Percentiles rank a stretch among this genome's conserved stretches.
Conservation (phyloP, 2,113 vertebrate genomes). For the Paradoxurus hermaphroditus region DNA sequence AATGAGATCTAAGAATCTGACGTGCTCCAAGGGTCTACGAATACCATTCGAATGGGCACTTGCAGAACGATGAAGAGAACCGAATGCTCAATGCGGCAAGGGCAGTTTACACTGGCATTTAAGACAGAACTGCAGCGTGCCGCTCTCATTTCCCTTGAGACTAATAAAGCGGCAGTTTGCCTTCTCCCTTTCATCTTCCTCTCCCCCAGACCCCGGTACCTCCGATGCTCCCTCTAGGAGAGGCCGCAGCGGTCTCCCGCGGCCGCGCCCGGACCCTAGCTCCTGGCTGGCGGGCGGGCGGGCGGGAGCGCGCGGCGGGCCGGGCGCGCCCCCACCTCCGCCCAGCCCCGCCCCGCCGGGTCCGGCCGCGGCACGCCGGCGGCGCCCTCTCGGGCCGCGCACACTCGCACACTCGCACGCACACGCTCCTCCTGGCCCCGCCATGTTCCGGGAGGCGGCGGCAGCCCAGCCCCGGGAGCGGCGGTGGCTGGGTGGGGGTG, state of each 20-base stretch:
- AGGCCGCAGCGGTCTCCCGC: not conserved
- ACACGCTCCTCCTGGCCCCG: conserved; percentile 54
- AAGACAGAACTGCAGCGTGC: not conserved
- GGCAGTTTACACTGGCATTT: not conserved
- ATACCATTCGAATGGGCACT: not conserved
- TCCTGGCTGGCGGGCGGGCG: not conserved
- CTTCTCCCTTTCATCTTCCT: not conserved
- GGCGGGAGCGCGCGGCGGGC: not conserved
- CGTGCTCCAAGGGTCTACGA: not conserved
- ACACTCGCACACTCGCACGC: conserved; percentile 45
- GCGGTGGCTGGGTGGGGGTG: not conserved
- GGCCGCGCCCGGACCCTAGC: not conserved
- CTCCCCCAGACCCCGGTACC: not conserved
- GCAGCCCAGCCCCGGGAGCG: not conserved
- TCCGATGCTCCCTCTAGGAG: not conserved
- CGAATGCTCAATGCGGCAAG: not conserved
- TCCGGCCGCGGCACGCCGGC: not conserved
- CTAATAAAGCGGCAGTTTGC: not conserved
- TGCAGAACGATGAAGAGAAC: not conserved
- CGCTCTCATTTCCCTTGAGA: not conserved
- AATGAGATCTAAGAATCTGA: not conserved
- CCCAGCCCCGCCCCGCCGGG: not conserved
- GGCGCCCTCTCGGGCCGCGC: conserved; percentile 22
- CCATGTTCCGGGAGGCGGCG: conserved; percentile 70
- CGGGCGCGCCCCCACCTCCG: conserved; percentile 2